Evolutionary conservation across 2,113 vertebrate genomes (phyloP), one percentile per base, ranked within the genome.

Genomic region (Brachyhypopomus occidentalis): DNA sequence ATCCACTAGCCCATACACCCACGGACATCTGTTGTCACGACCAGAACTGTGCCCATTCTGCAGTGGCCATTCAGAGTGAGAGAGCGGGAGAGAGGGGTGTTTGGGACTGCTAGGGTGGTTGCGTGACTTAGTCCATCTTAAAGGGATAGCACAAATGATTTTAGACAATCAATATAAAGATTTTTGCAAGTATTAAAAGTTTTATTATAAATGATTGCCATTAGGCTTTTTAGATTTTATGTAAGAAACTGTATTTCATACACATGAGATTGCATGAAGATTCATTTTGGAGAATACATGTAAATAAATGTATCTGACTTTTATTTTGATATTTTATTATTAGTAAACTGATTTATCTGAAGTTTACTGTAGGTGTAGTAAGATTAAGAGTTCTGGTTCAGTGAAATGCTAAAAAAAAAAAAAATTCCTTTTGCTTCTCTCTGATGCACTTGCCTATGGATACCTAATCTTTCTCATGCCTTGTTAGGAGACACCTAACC

Each of bases 21-120:
- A 52, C 38, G 52, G 23, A 30, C 19, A 56, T 63, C 36, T 27
- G 17, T 62, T 77, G 77, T 80, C 86, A 87, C 56, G 82, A 85
- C 75, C 34, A 17, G 62, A 79, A 59, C 41, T 25, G 11, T 69
- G 48, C 78, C 78, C 58, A 77, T 45, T n/a, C 38, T 55, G 59
- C 55, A 82, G 69, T 76, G 75, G n/a, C 58, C 38, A 59, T 66
- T 80, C 27, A 79, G n/a, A 56, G 66, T 75, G 66, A 72, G 48
- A 67, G 34, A 62, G 8, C 1, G 8, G 20, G 36, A 58, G 55
- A 55, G 45, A 7, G 11, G 22, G 45, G 20, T 52, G 22, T 2
- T 11, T 8, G 58, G 48, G 34, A 19, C 56, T 59, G 74, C 41
- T 36, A 12, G 58, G 60, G 25, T 5, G 34, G 12, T 14, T 34